Conservation (phyloP, 2,797 vertebrate genomes). For the Neopelma chrysocephalum region DNA sequence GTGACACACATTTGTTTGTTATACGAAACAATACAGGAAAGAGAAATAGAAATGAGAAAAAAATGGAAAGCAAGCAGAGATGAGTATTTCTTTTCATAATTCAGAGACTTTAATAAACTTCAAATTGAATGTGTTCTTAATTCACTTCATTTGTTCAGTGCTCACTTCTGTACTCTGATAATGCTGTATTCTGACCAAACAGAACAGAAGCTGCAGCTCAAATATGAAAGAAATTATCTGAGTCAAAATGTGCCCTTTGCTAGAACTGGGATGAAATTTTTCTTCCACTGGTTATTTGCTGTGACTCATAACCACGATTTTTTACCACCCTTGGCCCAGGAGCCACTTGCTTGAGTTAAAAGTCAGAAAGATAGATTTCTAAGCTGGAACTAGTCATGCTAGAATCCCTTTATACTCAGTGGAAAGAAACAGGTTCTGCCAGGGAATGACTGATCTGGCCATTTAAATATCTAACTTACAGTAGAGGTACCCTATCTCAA, state of each 20-base stretch:
- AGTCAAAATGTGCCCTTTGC: not conserved
- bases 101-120: constrained; percentile 52
- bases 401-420: constrained; percentile 1
- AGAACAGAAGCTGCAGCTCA: constrained; percentile 40
- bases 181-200: constrained; percentile 28
- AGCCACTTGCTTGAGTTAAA: constrained; percentile 34
- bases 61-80: constrained; percentile 13
- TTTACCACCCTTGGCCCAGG: not conserved
- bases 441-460: constrained; percentile 20
- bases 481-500: not conserved
- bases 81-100: constrained; percentile 64
- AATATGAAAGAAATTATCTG: constrained; percentile 43
- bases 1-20: not conserved
- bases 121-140: constrained; percentile 46
- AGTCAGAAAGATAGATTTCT: constrained; percentile 30
- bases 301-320: not conserved
- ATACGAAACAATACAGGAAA: not conserved
- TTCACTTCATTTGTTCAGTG: constrained; percentile 53
- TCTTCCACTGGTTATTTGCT: not conserved
- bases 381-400: not conserved
- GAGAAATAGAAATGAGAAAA: not conserved
- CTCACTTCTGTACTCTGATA: not conserved
- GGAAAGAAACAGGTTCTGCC: constrained; percentile 22
- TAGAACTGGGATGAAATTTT: constrained; percentile 5
- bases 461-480: constrained; percentile 12